Base-by-base conservation (phyloP, 2,797 vertebrate genomes). In the Pangasius mekongensis region DNA sequence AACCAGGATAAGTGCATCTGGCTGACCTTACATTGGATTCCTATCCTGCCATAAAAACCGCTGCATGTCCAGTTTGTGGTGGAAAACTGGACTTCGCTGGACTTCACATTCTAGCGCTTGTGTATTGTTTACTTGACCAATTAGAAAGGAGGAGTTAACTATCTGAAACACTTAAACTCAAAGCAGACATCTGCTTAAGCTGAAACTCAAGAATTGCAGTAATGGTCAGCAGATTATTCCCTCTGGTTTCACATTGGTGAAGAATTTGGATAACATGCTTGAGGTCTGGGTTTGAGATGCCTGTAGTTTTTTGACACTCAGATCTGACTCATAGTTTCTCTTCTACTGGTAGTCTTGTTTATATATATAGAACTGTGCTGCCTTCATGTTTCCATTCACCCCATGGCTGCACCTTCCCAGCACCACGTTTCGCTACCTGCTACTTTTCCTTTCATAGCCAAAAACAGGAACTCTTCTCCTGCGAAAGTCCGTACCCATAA, bases 121-220 rank as follows among this genome's bases (percentile, higher is more conserved):
- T 85, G 11, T 52, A 73, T 76, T 86, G 33, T 86, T 86, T 86
- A 47, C 85, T 54, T 33, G 18, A 76, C 56, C 69, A 86, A 47
- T 89, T 89, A 77, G 88, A 66, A 86, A 3, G 47, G 60, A 76
- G 58, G 69, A 47, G 84, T 83, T 74, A 86, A 76, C 39, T 66
- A 69, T 85, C 54, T 49, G 13, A 77, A 64, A 88, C 62, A 49
- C 18, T 64, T 43, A 43, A 82, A 62, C 56, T 62, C 56, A 36
- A 85, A 85, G 49, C 71, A 67, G 67, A 49, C 1, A 0, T 69
- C 82, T 64, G 30, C 33, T 39, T 16, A 30, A 67, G 5, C 78
- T 39, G 27, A 62, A 62, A 82, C 33, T 62, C 56, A 56, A 88
- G 69, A 54, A 76, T 39, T 43, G 16, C 43, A 13, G 58, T 47